These are phyloP conservation scores for Prunella fulvescens DNA, from an alignment of 2,113 vertebrate genomes.

Conservation along the genomic window DNA sequence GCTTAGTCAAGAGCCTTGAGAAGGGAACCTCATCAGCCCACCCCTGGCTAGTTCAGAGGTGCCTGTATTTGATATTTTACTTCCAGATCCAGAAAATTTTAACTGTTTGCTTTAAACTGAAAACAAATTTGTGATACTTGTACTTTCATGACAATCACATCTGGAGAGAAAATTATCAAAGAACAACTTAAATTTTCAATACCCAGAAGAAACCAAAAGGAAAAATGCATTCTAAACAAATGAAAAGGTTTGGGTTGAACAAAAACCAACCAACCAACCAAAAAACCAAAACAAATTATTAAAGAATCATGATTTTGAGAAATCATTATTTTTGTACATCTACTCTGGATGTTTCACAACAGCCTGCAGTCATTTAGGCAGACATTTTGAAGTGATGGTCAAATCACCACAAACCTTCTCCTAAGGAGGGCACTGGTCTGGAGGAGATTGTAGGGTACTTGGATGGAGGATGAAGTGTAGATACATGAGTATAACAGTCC, in stretches of 20 bases:
- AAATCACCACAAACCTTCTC: not conserved
- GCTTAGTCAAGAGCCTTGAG: constrained; percentile 13
- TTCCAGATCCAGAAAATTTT: not conserved
- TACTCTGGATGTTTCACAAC: not conserved
- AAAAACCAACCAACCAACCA: not conserved
- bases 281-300: not conserved
- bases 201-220: not conserved
- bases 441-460: rapidly evolving
- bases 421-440: not conserved
- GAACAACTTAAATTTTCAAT: not conserved
- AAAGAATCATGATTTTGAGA: not conserved
- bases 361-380: not conserved
- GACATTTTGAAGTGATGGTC: not conserved
- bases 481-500: not conserved
- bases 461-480: rapidly evolving
- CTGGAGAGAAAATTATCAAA: not conserved
- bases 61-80: not conserved
- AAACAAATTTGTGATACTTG: not conserved
- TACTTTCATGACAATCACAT: not conserved
- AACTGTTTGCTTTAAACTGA: not conserved
- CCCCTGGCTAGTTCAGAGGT: not conserved
- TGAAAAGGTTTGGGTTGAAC: not conserved
- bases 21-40: not conserved
- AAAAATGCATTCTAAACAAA: not conserved
- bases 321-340: not conserved